Base-by-base conservation (phyloP, 2,888 invertebrate genomes). In the Odontothrips loti region DNA sequence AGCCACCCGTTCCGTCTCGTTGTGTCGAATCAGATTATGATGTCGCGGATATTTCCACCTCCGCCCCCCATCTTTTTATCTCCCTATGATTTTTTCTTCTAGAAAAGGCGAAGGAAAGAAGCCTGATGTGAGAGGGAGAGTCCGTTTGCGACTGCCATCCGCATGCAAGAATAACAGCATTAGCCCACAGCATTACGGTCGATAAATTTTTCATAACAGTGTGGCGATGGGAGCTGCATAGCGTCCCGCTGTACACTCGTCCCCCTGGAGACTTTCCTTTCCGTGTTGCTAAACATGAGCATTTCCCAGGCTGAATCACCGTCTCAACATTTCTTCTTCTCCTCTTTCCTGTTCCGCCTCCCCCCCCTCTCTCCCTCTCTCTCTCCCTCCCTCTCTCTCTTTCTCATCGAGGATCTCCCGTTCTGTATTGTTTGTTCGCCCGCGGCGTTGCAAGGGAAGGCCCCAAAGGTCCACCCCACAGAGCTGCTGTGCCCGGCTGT, bases 131-230 rank as follows among this genome's bases (percentile, higher is more conserved):
- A 43, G 34, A 43, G 34, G 34, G 34, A 43, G 34, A 43, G 34
- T 43, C 34, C 6, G 34, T 43, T 51, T 51, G 51, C 51, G 20
- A 12, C 15, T 43, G 20, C 20, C 58, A 20, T 20, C 17, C 58
- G 58, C 68, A 75, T 27, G 68, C 68, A 75, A 75, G 68, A 75
- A 75, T 27, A 75, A 75, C 68, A 75, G 68, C 68, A 58, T 58
- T 58, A 58, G 58, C 58, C 17, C 58, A 15, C 58, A 58, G 58
- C 58, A 75, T 75, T 75, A 75, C 68, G 68, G 68, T 75, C 23
- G 23, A 75, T 75, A 23, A 75, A 75, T 75, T 75, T 75, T 75
- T 75, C 68, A 75, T 75, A 58, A 58, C 58, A 58, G 58, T 58
- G 68, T 12, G 12, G 68, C 12, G 68, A 27, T 27, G 68, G 23